Percentiles rank a stretch among this genome's conserved stretches.
Conservation (phyloP, 2,797 vertebrate genomes). For the Neomorphus geoffroyi region DNA sequence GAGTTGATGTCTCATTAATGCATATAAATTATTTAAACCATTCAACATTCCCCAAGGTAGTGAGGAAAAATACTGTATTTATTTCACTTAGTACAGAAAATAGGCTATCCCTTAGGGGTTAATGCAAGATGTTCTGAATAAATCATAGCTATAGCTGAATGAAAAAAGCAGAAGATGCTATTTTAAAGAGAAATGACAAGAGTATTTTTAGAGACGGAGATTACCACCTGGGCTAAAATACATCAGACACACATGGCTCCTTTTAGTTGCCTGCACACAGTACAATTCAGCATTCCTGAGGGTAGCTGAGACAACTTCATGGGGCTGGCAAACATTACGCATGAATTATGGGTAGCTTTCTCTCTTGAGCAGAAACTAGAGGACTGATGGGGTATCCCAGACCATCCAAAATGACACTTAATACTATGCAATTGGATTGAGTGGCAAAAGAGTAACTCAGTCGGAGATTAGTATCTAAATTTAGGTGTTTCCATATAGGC, state of each 20-base stretch:
- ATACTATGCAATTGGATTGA: neutral
- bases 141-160: neutral
- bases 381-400: neutral
- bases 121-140: neutral
- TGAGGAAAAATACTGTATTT: neutral
- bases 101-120: neutral
- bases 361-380: neutral
- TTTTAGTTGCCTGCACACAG: neutral
- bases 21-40: constrained; percentile 13
- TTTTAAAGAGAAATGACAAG: neutral
- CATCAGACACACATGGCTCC: neutral
- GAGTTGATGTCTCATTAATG: constrained; percentile 15
- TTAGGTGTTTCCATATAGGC: neutral
- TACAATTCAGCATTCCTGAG: neutral
- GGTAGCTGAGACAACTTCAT: neutral
- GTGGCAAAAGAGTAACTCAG: neutral
- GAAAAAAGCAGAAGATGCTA: neutral
- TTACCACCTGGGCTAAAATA: neutral
- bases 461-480: neutral
- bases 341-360: neutral
- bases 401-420: neutral
- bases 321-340: neutral
- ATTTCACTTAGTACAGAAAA: constrained; percentile 25
- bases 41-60: neutral
- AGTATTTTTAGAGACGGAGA: neutral